phyloP scores from a whole-genome alignment of 1,140 invertebrate species.

The Lepidurus arcticus region DNA sequence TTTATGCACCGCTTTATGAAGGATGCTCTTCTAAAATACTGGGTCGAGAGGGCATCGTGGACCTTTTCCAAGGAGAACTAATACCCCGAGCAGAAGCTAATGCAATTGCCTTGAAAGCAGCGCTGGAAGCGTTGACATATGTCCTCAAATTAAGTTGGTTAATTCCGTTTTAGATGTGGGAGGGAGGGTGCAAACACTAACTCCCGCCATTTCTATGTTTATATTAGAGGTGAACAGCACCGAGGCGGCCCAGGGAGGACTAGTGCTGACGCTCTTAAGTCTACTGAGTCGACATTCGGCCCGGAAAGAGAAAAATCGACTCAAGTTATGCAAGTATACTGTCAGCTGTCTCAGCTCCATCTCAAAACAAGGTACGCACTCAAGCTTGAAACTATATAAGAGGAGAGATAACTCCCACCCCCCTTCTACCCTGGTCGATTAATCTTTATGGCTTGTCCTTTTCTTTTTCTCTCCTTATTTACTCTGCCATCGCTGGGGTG shows the following conservation, averaged over 20 bases:
- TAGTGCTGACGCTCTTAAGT: not conserved
- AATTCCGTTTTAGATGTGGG: not conserved
- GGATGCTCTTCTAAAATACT: not conserved
- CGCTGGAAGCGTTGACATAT: slow-evolving; percentile 18
- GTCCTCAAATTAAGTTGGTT: slow-evolving; percentile 22
- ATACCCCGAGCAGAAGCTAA: slow-evolving; percentile 5
- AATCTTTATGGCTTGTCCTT: slow-evolving; percentile 2
- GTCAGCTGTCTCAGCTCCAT: slow-evolving; percentile 25
- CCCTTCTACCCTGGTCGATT: not conserved
- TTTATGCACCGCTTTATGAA: not conserved
- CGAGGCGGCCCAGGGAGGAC: not conserved
- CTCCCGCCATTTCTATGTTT: not conserved
- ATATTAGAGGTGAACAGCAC: slow-evolving; percentile 23
- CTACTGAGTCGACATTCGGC: not conserved
- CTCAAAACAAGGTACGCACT: slow-evolving; percentile 29
- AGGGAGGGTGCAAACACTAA: slow-evolving; percentile 8
- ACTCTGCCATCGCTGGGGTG: not conserved
- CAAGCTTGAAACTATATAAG: not conserved
- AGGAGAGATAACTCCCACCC: slow-evolving; percentile 3
- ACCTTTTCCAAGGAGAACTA: not conserved
- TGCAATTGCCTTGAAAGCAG: slow-evolving; percentile 14
- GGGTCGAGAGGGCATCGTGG: slow-evolving; percentile 16
- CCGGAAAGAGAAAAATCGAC: slow-evolving; percentile 24
- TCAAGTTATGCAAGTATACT: slow-evolving; percentile 29
- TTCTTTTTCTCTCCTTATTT: slow-evolving; percentile 22